A percentile compares a stretch with the other conserved stretches of the same genome.
Conservation (phyloP, 2,113 vertebrate species). For the Apaloderma vittatum region DNA sequence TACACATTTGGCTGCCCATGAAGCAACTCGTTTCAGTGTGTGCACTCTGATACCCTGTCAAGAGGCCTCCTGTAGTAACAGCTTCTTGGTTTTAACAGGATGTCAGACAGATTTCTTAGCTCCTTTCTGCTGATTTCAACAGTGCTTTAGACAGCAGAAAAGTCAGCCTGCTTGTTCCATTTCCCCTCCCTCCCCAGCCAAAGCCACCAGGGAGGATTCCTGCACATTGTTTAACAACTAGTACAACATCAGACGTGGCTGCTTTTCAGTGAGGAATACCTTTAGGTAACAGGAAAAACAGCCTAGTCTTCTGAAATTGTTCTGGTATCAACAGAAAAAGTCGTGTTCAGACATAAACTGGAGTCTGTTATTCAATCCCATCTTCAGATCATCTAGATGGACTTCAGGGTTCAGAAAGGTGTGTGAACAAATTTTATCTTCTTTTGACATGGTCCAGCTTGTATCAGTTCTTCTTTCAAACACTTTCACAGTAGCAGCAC, state of each 20-base stretch:
- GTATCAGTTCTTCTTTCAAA: not conserved
- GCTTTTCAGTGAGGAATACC: not conserved
- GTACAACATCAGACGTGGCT: not conserved
- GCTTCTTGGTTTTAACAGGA: slow-evolving; percentile 57
- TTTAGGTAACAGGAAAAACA: not conserved
- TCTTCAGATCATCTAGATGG: not conserved
- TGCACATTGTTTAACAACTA: not conserved
- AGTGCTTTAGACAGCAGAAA: slow-evolving; percentile 25
- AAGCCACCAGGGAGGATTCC: not conserved
- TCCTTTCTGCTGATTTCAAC: slow-evolving; percentile 60
- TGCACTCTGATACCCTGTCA: slow-evolving; percentile 60
- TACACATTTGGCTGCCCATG: slow-evolving; percentile 48
- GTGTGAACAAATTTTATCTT: not conserved
- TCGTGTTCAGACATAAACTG: not conserved
- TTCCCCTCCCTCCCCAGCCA: slow-evolving; percentile 6
- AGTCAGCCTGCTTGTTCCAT: slow-evolving; percentile 33
- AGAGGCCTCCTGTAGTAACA: slow-evolving; percentile 60
- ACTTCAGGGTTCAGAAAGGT: not conserved
- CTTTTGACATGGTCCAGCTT: not conserved
- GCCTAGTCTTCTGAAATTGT: not conserved
- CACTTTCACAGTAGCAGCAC: not conserved
- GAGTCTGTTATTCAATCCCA: not conserved
- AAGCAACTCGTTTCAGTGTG: slow-evolving; percentile 65
- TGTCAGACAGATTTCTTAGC: slow-evolving; percentile 57
- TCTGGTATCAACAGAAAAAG: not conserved